Evolutionary conservation across 2,888 invertebrate species (phyloP).

Genomic region (Gisinianus flammeolus): DNA sequence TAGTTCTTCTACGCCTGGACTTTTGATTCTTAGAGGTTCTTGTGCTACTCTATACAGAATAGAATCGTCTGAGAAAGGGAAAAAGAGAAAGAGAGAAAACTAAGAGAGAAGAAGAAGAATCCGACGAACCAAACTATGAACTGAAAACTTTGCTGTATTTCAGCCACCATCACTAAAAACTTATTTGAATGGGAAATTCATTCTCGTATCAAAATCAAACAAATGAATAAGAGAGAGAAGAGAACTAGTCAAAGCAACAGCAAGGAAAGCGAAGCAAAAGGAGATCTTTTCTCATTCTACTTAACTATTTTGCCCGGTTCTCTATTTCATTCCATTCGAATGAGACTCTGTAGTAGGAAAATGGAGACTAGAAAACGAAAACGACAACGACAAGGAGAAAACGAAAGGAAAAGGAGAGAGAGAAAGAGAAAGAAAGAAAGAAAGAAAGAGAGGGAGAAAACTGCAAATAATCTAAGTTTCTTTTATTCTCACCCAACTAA

Average conservation of each 20-base stretch:
- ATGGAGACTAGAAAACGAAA: constrained; percentile 37
- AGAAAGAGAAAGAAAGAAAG: neutral
- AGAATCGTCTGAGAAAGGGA: constrained; percentile 2
- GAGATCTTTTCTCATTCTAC: constrained; percentile 12
- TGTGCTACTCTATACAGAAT: constrained; percentile 3
- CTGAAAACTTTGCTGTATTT: constrained; percentile 40
- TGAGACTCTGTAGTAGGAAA: neutral
- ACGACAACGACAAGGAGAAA: constrained; percentile 45
- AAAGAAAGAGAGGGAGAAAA: constrained; percentile 22
- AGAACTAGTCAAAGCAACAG: constrained; percentile 9
- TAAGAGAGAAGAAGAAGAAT: constrained; percentile 28
- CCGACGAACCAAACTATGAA: constrained; percentile 31
- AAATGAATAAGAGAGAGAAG: constrained; percentile 40
- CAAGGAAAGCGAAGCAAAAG: constrained; percentile 5
- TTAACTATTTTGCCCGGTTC: constrained; percentile 16
- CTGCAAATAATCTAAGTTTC: constrained; percentile 43
- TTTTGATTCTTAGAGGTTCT: constrained; percentile 7
- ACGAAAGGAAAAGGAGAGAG: neutral
- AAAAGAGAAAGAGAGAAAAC: constrained; percentile 19
- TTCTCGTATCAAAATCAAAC: constrained; percentile 41
- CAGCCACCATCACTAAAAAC: constrained; percentile 41
- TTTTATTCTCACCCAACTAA: constrained; percentile 43
- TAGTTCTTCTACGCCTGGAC: constrained; percentile 17
- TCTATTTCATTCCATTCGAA: constrained; percentile 23
- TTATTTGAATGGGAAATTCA: constrained; percentile 42